Base-by-base conservation (phyloP, 2,888 invertebrate species). In the Timema podura region DNA sequence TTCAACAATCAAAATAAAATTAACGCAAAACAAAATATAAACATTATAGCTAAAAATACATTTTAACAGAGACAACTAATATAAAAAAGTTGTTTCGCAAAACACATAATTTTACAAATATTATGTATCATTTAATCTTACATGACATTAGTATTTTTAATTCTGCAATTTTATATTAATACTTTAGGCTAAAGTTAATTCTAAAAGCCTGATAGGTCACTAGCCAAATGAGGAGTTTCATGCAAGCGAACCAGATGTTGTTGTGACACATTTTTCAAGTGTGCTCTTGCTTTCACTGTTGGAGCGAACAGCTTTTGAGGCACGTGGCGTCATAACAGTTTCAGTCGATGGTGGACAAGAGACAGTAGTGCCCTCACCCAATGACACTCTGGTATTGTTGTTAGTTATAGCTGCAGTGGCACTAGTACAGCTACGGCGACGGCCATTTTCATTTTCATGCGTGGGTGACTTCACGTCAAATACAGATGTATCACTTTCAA, bases 401-500 rank as follows among this genome's bases (percentile, higher is more conserved):
- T 67, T 65, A 48, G 61, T 64, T 47, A 57, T 47, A 59, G 51
- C 66, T 46, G 67, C 49, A 48, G 67, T 48, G 45, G 81, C 79
- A 71, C 81, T 80, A 64, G 85, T 84, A 57, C 85, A 85, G 70
- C 85, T 80, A 59, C 83, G 78, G 49, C 81, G 76, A 59, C 74
- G 70, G 11, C 66, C 64, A n/a, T 65, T 48, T 5, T 80, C 79
- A 71, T 80, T 72, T 64, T 84, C 84, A n/a, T 83, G 78, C 10
- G 82, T 80, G 54, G 84, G 83, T 54, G 85, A 84, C 73, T 86
- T 83, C 10, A 85, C 85, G 76, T 87, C 87, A 77, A 86, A 86
- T n/a, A 85, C 85, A 73, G 85, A 84, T 71, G 84, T 84, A 76
- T 88, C 87, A 76, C 86, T 85, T 75, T 88, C 87, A 72, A 87